These are phyloP conservation scores for Sinocyclocheilus maitianheensis DNA, from an alignment of 2,113 vertebrate genomes.

Conservation along the genomic window DNA sequence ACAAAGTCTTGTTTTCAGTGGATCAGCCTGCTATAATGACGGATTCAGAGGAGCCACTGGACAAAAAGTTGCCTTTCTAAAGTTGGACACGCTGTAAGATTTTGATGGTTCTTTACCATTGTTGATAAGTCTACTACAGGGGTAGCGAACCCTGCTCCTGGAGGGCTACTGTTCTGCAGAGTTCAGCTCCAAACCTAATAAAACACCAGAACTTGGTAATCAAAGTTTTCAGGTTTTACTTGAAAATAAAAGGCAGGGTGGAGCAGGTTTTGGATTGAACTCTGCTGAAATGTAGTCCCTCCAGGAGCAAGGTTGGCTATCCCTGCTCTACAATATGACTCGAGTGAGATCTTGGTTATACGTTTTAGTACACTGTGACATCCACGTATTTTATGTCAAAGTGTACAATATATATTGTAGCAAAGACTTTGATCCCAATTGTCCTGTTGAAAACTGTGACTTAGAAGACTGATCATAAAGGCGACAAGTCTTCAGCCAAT, in stretches of 20 bases:
- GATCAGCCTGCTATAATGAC: background rate
- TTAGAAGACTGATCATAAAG: background rate
- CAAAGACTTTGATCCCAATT: background rate
- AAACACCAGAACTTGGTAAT: background rate
- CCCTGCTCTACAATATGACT: background rate
- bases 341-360: background rate
- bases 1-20: background rate
- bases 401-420: background rate
- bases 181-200: background rate
- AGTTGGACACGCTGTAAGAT: background rate
- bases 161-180: background rate
- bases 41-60: background rate
- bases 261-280: background rate
- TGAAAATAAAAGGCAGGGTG: background rate
- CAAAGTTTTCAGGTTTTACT: background rate
- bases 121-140: background rate
- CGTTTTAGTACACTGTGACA: background rate
- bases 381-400: background rate
- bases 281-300: background rate
- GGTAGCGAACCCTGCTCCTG: background rate
- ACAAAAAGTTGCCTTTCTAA: background rate
- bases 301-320: background rate
- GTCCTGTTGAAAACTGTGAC: background rate
- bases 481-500: background rate
- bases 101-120: background rate